Conservation (phyloP, 2,113 vertebrate species). For the Ellobius talpinus region DNA sequence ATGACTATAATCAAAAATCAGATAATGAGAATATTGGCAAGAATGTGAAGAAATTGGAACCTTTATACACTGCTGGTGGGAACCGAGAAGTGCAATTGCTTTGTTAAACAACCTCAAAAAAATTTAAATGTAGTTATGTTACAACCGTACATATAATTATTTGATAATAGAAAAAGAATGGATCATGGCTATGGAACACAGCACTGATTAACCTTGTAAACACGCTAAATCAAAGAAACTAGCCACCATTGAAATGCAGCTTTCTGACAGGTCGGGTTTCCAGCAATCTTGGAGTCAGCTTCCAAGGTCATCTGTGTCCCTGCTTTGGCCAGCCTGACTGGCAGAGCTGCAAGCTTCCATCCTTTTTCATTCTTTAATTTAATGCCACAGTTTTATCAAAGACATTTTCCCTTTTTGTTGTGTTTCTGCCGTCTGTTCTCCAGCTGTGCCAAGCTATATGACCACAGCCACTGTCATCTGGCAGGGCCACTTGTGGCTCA, state of each 20-base stretch:
- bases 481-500: constrained; percentile 77
- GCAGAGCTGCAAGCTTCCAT: constrained; percentile 70
- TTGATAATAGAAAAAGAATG: constrained; percentile 14
- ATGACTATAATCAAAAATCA: constrained; percentile 34
- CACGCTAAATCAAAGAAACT: not conserved
- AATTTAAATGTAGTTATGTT: not conserved
- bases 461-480: constrained; percentile 61
- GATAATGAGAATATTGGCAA: constrained; percentile 21
- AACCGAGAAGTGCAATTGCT: constrained; percentile 41
- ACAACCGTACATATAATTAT: not conserved
- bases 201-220: constrained; percentile 29
- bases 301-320: constrained; percentile 33
- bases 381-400: constrained; percentile 92
- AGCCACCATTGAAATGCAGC: constrained; percentile 16
- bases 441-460: not conserved
- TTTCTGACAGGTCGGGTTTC: constrained; percentile 55
- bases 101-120: constrained; percentile 42
- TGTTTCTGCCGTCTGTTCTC: not conserved
- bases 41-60: constrained; percentile 14
- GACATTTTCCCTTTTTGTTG: constrained; percentile 76
- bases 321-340: constrained; percentile 22
- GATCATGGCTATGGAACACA: not conserved
- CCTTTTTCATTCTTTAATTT: constrained; percentile 82
- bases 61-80: constrained; percentile 3
- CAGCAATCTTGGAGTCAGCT: constrained; percentile 42